These are phyloP conservation scores for Sternarchorhynchus goeldii DNA, from an alignment of 2,797 vertebrate species.

Conservation along the genomic window DNA sequence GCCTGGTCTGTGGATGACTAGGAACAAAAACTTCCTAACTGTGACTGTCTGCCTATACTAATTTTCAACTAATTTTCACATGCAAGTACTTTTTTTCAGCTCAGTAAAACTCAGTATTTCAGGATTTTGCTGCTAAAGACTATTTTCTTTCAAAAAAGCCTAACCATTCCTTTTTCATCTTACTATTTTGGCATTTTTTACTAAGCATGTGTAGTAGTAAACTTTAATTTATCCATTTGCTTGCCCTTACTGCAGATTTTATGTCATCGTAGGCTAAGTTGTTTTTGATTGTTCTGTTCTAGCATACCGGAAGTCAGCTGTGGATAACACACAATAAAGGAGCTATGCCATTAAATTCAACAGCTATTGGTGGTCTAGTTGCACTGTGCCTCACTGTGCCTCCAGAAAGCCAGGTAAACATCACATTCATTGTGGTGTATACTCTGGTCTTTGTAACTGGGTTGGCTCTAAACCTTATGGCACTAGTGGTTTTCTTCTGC, in stretches of 20 bases:
- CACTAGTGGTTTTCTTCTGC: slow-evolving; percentile 67
- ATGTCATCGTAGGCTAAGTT: slow-evolving; percentile 9
- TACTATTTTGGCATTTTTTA: not conserved
- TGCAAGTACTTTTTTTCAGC: too few relatives aligned
- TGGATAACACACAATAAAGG: slow-evolving; percentile 12
- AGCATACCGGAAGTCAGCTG: not conserved
- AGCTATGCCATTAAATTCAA: slow-evolving; percentile 3
- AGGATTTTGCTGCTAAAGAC: not conserved
- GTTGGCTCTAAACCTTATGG: slow-evolving; percentile 65
- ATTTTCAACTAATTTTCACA: too few relatives aligned
- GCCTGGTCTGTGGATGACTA: not conserved
- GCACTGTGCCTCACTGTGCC: not conserved
- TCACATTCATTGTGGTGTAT: slow-evolving; percentile 58
- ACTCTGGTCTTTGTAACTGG: slow-evolving; percentile 62
- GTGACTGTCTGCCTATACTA: too few relatives aligned
- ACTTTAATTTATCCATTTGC: not conserved
- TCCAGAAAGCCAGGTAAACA: not conserved
- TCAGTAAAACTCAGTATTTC: too few relatives aligned
- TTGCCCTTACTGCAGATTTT: not conserved
- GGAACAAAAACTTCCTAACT: not conserved
- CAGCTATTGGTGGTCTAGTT: not conserved
- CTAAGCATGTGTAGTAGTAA: not conserved
- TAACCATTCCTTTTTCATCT: not conserved
- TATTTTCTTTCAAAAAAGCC: not conserved
- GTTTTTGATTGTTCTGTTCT: slow-evolving; percentile 17